Base-by-base conservation (phyloP, 2,888 invertebrate genomes). In the Cheilosia impressa region DNA sequence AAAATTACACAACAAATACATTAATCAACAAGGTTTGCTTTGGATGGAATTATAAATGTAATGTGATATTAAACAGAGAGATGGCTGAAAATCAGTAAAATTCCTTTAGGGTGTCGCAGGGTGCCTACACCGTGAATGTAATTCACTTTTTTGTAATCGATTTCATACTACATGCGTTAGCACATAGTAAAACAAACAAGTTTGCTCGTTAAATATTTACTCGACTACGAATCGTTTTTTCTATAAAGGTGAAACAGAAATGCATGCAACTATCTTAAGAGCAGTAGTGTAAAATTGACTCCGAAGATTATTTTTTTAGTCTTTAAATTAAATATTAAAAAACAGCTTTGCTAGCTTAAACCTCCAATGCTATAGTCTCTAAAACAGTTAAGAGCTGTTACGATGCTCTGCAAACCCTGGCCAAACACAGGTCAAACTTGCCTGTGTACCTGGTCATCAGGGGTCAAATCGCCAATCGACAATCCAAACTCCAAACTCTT, bases 11-110 rank as follows among this genome's bases (percentile, higher is more conserved):
- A 45, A 22, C 31, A 15, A 69, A 43, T 4, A 31, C 71, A 71
- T 71, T 71, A 58, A 71, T 71, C 58, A 60, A 47, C n/a, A 24
- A 24, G 15, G 38, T n/a, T 22, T 55, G 45, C 47, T 22, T 50
- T 38, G 38, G 24, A 15, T 17, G 34, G 17, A 47, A 71, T 4
- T 27, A 50, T 38, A 34, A n/a, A n/a, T 9, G 10, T 10, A 19
- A 34, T 57, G 24, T 38, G 24, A 58, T 24, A 58, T 17, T 69
- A 45, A 17, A 10, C 27, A 38, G 55, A 69, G 19, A 9, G 10
- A 31, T 4, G 53, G 27, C 15, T 9, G 41, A 58, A 50, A 50
- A 38, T 58, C 38, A 71, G 60, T 38, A 50, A n/a, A 60, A 41
- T 50, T 38, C 27, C 22, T 31, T 38, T 52, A 5, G 38, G 38